Percentiles rank a stretch among this genome's conserved stretches.
phyloP scores from a whole-genome alignment of 2,888 invertebrate species.

The Xestia rhomboidea region DNA sequence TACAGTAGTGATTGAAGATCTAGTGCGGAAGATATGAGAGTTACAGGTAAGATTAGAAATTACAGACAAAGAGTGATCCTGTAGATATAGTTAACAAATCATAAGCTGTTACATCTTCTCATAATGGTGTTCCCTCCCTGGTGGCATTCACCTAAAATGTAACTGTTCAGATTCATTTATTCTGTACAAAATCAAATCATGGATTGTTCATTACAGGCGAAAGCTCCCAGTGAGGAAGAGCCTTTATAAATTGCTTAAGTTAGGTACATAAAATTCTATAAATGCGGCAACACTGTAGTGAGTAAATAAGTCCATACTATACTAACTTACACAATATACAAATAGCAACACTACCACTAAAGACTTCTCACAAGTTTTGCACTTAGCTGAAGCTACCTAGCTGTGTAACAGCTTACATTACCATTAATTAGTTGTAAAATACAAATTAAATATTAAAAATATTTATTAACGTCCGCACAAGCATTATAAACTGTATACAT shows the following conservation, averaged over 20 bases:
- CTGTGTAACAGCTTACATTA: slow-evolving; percentile 49
- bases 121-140: neutral
- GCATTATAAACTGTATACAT: slow-evolving; percentile 78
- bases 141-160: neutral
- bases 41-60: slow-evolving; percentile 21
- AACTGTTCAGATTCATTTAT: neutral
- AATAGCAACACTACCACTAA: slow-evolving; percentile 56
- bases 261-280: neutral
- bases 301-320: slow-evolving; percentile 19
- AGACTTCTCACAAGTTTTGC: slow-evolving; percentile 40
- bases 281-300: slow-evolving; percentile 27
- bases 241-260: neutral
- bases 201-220: neutral
- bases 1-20: neutral
- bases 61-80: neutral
- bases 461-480: slow-evolving; percentile 59
- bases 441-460: slow-evolving; percentile 55
- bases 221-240: neutral
- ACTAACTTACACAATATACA: slow-evolving; percentile 61
- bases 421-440: slow-evolving; percentile 55
- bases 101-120: neutral
- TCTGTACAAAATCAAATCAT: neutral
- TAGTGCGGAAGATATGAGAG: slow-evolving; percentile 1
- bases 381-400: slow-evolving; percentile 40
- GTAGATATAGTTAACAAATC: neutral